Evolutionary conservation across 2,113 vertebrate genomes (phyloP).

Genomic region (Entelurus aequoreus): DNA sequence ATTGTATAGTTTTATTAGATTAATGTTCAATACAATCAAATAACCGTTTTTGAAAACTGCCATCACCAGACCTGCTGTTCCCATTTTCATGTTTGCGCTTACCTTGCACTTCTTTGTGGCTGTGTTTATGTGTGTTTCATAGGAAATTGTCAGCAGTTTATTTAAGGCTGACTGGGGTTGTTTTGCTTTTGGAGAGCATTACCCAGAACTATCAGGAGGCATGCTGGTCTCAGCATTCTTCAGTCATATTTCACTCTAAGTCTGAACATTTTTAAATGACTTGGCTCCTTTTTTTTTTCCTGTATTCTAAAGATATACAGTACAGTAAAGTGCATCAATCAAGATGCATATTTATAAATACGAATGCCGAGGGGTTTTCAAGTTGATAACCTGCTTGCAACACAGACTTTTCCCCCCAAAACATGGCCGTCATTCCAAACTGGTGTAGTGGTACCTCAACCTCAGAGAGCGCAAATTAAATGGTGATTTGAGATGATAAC

Average conservation of each 20-base stretch:
- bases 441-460: too few relatives aligned
- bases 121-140: slow-evolving; percentile 13
- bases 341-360: too few relatives aligned
- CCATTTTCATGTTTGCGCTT: slow-evolving; percentile 15
- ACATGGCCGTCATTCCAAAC: too few relatives aligned
- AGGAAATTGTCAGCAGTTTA: slow-evolving; percentile 31
- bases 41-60: slow-evolving; percentile 4
- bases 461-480: too few relatives aligned
- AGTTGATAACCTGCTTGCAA: too few relatives aligned
- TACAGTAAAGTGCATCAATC: too few relatives aligned
- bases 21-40: neutral
- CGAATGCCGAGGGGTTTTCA: too few relatives aligned
- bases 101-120: slow-evolving; percentile 18
- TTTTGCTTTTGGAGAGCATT: slow-evolving; percentile 12
- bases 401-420: too few relatives aligned
- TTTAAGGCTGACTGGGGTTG: slow-evolving; percentile 41
- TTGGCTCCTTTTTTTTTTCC: neutral
- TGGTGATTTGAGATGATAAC: too few relatives aligned
- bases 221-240: slow-evolving; percentile 43
- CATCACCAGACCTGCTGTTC: slow-evolving; percentile 16
- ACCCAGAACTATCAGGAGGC: slow-evolving; percentile 16
- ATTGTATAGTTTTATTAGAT: neutral
- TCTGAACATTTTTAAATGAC: slow-evolving; percentile 19
- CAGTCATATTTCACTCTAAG: slow-evolving; percentile 14
- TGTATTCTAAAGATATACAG: too few relatives aligned